phyloP scores from a whole-genome alignment of 2,797 vertebrate species.

The Pipistrellus kuhlii region DNA sequence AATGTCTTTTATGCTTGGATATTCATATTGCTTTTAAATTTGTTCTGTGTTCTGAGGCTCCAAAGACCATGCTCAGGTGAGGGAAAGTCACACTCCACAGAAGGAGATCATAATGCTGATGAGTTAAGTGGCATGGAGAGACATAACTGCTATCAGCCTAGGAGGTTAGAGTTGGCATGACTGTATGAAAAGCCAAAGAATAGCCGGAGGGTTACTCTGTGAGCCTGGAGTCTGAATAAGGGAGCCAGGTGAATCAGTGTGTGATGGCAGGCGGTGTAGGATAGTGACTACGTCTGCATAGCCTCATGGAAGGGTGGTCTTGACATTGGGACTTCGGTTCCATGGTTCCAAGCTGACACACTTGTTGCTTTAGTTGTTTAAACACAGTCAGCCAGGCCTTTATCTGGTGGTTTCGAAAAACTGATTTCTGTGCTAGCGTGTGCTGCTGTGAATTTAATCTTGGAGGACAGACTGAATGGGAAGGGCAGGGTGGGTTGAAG shows the following conservation, averaged over 20 bases:
- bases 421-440: not conserved
- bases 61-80: too few relatives aligned
- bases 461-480: not conserved
- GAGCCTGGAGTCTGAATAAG: not conserved
- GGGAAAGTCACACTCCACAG: not conserved
- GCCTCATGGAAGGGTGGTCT: not conserved
- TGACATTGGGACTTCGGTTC: not conserved
- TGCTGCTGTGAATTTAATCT: not conserved
- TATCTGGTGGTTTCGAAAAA: not conserved
- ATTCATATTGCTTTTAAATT: not conserved
- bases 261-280: not conserved
- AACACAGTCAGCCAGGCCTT: not conserved
- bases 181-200: not conserved
- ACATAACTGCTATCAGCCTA: not conserved
- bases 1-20: not conserved
- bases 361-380: not conserved
- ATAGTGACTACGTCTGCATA: accelerated
- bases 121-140: not conserved
- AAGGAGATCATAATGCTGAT: not conserved
- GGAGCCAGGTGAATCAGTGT: not conserved
- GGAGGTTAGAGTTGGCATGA: not conserved
- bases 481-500: not conserved
- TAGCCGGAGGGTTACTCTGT: not conserved
- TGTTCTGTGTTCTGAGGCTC: not conserved
- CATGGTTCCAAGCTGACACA: not conserved